A percentile compares a stretch with the other conserved stretches of the same genome.
Conservation (phyloP, 2,113 vertebrate genomes). For the Sardina pilchardus region DNA sequence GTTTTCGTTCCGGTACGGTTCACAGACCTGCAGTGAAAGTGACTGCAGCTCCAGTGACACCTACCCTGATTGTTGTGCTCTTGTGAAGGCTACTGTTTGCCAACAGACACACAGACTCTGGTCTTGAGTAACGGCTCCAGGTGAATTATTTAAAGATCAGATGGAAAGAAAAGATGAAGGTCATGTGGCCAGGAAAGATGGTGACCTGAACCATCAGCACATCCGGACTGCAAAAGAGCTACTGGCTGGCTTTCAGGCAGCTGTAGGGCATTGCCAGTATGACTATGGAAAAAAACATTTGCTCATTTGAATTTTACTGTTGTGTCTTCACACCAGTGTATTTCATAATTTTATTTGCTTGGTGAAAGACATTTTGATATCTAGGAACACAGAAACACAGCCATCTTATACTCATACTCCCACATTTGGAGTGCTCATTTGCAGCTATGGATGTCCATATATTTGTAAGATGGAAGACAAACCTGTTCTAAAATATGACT, state of each 20-base stretch:
- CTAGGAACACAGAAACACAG: no score
- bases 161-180: conserved; percentile 1
- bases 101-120: not conserved
- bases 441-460: no score
- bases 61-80: not conserved
- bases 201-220: not conserved
- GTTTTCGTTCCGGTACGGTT: not conserved
- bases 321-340: not conserved
- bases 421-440: no score
- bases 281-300: not conserved
- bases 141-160: conserved; percentile 9
- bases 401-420: no score
- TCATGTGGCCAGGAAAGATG: conserved; percentile 4
- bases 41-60: not conserved
- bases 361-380: not conserved
- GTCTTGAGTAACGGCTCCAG: not conserved
- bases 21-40: not conserved
- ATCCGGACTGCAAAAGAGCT: not conserved
- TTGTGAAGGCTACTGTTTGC: not conserved
- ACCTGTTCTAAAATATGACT: no score
- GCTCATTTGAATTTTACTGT: not conserved
- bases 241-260: not conserved
- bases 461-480: no score
- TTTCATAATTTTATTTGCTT: not conserved
- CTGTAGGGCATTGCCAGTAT: not conserved